Evolutionary conservation across 2,113 vertebrate species (phyloP), one percentile per base, ranked within the genome.

Genomic region (Hoplias malabaricus): DNA sequence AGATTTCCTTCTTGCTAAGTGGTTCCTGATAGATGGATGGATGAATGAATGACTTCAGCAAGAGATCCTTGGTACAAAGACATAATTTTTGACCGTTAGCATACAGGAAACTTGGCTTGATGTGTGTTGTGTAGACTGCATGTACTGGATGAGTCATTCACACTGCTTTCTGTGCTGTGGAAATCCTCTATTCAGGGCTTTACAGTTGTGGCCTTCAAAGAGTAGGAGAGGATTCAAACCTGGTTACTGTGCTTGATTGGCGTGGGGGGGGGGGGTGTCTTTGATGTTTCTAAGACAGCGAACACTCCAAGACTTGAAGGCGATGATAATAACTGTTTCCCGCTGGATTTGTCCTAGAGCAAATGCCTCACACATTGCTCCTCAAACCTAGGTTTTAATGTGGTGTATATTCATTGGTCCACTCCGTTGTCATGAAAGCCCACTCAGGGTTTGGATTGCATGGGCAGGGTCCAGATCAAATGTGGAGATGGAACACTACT

Each of bases 21-120:
- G 36, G 57, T 73, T 56, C 48, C n/a, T n/a, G n/a, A n/a, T 31
- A 27, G 62, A 80, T 63, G 27, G 69, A 72, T 56, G 73, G 43
- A n/a, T 69, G 63, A 27, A 69, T 13, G 14, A 13, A 14, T 5
- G 42, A 29, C 6, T 25, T 43, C 25, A 69, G 66, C 19, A 25
- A 31, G 46, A 29, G 12, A n/a, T n/a, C 19, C 21, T 53, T 69
- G 66, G 19, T 57, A 19, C n/a, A 68, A 65, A 59, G 38, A 33
- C 63, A 76, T 56, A n/a, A n/a, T n/a, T n/a, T 57, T 68, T 68
- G 74, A 68, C 50, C 9, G 50, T 16, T 42, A n/a, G 48, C 56
- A 5, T 62, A 69, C 19, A 36, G 27, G 38, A 38, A 59, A 13
- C 66, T 36, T 27, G 40, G 2, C 53, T 13, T 62, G 66, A 65